These are phyloP conservation scores for Zaprionus kolodkinae DNA, from an alignment of 1,140 invertebrate genomes.

Conservation along the genomic window DNA sequence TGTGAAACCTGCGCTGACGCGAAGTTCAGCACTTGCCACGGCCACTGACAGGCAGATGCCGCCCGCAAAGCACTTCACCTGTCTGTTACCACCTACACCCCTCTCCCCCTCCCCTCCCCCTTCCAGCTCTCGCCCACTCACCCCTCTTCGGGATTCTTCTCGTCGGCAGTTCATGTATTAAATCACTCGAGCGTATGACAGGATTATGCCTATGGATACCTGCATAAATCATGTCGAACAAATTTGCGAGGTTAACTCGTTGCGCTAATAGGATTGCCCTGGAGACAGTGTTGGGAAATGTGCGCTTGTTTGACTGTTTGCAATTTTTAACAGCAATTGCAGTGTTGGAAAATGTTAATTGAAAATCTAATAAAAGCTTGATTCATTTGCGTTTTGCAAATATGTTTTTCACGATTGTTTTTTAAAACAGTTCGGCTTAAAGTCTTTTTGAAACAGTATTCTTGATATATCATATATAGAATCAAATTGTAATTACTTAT, in stretches of 20 bases:
- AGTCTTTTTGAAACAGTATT: no score
- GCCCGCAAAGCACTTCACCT: constrained; percentile 14
- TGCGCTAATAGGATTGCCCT: constrained; percentile 17
- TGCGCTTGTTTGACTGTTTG: neutral
- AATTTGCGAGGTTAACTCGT: constrained; percentile 37
- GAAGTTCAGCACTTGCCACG: constrained; percentile 38
- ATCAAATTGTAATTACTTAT: no score
- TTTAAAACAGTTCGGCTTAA: no score
- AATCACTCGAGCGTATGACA: constrained; percentile 73
- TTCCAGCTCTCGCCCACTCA: neutral
- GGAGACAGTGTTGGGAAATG: neutral
- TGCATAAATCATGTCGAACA: constrained; percentile 74
- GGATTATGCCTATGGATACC: constrained; percentile 57
- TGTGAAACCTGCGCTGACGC: constrained; percentile 66
- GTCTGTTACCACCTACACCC: neutral
- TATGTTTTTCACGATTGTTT: no score
- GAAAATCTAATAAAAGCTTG: neutral
- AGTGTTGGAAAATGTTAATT: neutral
- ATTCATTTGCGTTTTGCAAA: no score
- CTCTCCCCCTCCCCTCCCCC: neutral
- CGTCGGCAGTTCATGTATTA: constrained; percentile 67
- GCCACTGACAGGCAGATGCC: constrained; percentile 59
- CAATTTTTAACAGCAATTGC: neutral
- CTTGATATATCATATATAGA: no score
- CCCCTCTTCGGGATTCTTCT: neutral